phyloP scores from a whole-genome alignment of 2,888 invertebrate species.

The Eretmocerus hayati region DNA sequence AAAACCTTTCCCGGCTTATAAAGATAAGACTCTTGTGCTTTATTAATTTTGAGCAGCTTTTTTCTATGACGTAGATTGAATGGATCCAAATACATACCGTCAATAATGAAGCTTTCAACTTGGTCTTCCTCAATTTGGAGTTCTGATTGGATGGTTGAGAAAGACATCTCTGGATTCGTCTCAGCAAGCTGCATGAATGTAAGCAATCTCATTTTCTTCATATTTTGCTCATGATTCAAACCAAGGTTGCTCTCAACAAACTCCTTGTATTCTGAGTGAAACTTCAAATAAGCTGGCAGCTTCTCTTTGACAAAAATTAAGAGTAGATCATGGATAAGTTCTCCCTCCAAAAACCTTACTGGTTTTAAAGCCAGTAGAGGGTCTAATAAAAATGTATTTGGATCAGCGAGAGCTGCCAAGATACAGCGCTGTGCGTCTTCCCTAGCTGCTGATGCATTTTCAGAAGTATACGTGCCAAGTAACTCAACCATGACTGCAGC shows the following conservation, averaged over 20 bases:
- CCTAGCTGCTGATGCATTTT: conserved; percentile 92
- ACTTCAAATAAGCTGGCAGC: conserved; percentile 82
- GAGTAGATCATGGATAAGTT: conserved; percentile 87
- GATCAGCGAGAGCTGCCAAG: conserved; percentile 89
- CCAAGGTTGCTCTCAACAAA: conserved; percentile 64
- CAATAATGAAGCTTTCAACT: conserved; percentile 95
- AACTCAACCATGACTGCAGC: conserved; percentile 96
- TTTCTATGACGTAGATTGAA: no score
- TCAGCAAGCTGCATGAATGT: conserved; percentile 98
- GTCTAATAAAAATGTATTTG: conserved; percentile 90
- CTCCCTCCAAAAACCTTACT: conserved; percentile 89
- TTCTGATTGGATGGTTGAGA: conserved; percentile 80
- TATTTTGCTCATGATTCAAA: conserved; percentile 87
- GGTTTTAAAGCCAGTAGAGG: conserved; percentile 90
- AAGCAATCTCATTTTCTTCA: conserved; percentile 93
- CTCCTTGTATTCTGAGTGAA: conserved; percentile 87
- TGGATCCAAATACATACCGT: conserved; percentile 62
- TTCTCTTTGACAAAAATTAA: conserved; percentile 94
- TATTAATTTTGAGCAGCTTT: no score
- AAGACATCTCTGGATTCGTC: conserved; percentile 84
- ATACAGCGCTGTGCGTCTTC: conserved; percentile 97
- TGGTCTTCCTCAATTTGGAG: conserved; percentile 79
- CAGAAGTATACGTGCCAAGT: conserved; percentile 91
- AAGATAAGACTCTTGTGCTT: no score
- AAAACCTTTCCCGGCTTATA: no score